A percentile compares a stretch with the other conserved stretches of the same genome.
Evolutionary conservation across 2,113 vertebrate species (phyloP).

Genomic region (Lophius piscatorius): DNA sequence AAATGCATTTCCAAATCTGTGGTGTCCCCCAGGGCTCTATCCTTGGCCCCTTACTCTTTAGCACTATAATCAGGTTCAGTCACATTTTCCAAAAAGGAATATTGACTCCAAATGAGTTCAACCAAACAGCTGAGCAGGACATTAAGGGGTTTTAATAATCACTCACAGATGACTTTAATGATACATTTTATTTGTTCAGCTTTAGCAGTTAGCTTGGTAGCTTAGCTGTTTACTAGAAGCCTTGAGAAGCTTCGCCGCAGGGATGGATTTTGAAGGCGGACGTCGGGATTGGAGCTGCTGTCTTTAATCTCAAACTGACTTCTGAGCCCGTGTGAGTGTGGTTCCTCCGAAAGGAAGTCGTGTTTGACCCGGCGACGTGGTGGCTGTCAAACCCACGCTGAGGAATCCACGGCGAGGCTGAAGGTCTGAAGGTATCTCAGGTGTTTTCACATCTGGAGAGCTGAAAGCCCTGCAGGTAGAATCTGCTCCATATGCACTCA

Average conservation of each 20-base stretch:
- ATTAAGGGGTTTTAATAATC: too few relatives aligned
- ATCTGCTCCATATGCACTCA: constrained; percentile 22
- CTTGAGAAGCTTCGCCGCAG: too few relatives aligned
- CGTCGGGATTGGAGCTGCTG: neutral
- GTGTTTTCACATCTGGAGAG: constrained; percentile 16
- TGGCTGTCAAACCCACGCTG: neutral
- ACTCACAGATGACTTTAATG: too few relatives aligned
- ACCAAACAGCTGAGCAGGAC: too few relatives aligned
- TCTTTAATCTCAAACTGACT: constrained; percentile 2
- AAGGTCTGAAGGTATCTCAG: neutral
- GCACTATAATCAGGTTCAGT: too few relatives aligned
- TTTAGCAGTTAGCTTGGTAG: too few relatives aligned
- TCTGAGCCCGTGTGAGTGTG: neutral
- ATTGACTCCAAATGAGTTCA: too few relatives aligned
- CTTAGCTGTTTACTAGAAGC: constrained; percentile 13
- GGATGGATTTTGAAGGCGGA: neutral
- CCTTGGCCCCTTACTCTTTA: too few relatives aligned
- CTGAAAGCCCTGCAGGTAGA: neutral
- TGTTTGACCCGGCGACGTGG: neutral
- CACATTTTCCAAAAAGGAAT: too few relatives aligned
- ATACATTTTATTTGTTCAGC: too few relatives aligned
- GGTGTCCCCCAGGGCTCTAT: too few relatives aligned
- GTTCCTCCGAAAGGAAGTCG: neutral
- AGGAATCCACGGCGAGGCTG: neutral
- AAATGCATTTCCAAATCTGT: too few relatives aligned